These are phyloP conservation scores for Pangasius djambal DNA, from an alignment of 2,797 vertebrate genomes.

Conservation along the genomic window DNA sequence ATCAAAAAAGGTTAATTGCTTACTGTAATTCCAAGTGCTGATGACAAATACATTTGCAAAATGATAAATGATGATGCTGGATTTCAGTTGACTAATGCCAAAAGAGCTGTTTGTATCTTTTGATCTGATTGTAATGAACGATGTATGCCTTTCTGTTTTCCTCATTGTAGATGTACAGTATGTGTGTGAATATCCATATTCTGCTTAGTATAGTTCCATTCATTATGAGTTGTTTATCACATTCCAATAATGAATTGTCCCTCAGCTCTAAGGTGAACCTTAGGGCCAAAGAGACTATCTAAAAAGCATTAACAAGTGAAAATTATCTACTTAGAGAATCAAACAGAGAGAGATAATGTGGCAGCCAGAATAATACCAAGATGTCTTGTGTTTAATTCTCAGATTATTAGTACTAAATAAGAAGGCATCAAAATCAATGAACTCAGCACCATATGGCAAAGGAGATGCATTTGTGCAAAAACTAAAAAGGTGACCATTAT, in stretches of 20 bases:
- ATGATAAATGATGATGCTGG: background rate
- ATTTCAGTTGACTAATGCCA: no score
- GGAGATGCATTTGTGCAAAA: constrained; percentile 30
- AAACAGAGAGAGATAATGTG: background rate
- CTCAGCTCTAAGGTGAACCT: background rate
- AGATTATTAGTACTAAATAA: constrained; percentile 21
- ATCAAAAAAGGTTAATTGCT: background rate
- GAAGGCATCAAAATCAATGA: constrained; percentile 21
- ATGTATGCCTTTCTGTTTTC: background rate
- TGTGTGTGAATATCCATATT: background rate
- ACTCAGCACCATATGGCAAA: constrained; percentile 37
- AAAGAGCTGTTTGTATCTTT: background rate
- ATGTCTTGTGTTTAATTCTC: background rate
- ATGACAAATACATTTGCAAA: constrained; percentile 4
- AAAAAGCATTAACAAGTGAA: background rate
- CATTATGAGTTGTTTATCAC: background rate
- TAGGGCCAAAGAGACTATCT: background rate
- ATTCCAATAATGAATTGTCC: background rate
- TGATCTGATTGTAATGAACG: background rate
- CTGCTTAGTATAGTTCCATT: background rate
- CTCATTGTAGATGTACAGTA: background rate
- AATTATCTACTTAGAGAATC: background rate
- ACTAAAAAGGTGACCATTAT: constrained; percentile 33
- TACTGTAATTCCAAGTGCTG: background rate
- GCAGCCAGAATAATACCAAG: constrained; percentile 10